Percentiles rank a stretch among this genome's conserved stretches.
Evolutionary conservation across 2,113 vertebrate species (phyloP).

Genomic region (Tenebrosternarchus preto): DNA sequence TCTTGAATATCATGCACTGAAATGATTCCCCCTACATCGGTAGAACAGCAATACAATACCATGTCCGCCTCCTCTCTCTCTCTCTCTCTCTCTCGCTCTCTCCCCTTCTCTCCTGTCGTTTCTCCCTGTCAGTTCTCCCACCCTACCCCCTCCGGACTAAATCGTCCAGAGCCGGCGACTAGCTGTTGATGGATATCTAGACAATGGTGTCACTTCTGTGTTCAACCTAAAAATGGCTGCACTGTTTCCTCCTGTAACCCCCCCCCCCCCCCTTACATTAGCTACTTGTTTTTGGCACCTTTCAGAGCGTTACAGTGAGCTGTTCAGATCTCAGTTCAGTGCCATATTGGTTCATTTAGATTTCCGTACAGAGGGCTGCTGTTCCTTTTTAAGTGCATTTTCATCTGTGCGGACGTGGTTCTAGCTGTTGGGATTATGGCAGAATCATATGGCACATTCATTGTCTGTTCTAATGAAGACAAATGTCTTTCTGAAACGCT

Average conservation of each 20-base stretch:
- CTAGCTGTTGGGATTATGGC: not conserved
- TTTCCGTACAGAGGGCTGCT: not conserved
- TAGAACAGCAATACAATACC: not conserved
- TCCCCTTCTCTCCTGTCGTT: not conserved
- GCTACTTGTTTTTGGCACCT: not conserved
- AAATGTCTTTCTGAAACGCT: slow-evolving; percentile 50
- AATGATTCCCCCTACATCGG: not conserved
- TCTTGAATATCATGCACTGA: no score
- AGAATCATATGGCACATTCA: slow-evolving; percentile 30
- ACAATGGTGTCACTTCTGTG: slow-evolving; percentile 36
- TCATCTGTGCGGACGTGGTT: not conserved
- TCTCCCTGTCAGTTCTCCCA: not conserved
- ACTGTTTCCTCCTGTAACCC: not conserved
- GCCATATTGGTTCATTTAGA: no score
- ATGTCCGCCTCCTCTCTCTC: not conserved
- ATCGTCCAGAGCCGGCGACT: slow-evolving; percentile 37
- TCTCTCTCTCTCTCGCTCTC: not conserved
- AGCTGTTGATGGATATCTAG: slow-evolving; percentile 49
- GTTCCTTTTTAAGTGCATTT: not conserved
- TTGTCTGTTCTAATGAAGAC: slow-evolving; percentile 61
- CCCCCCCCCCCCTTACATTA: not conserved
- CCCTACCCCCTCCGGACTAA: not conserved
- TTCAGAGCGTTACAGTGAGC: not conserved
- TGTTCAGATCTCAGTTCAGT: no score
- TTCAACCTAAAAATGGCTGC: not conserved